phyloP scores from a whole-genome alignment of 2,113 vertebrate species.

The Regulus satrapa region DNA sequence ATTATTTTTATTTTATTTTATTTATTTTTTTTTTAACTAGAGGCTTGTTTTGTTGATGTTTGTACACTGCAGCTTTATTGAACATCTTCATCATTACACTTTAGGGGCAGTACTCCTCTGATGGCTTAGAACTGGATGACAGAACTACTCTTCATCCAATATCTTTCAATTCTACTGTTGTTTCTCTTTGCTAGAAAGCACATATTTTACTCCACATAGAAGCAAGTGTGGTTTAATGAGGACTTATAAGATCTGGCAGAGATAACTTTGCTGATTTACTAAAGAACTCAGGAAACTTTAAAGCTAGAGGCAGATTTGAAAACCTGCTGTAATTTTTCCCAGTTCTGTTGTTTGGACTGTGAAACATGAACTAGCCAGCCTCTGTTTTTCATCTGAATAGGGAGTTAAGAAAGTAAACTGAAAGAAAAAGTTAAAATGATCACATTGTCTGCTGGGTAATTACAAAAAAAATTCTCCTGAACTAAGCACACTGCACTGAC shows the following conservation, averaged over 20 bases:
- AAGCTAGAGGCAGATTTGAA: background rate
- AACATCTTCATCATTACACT: background rate
- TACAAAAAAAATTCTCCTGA: background rate
- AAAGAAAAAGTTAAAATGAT: background rate
- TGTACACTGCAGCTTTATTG: background rate
- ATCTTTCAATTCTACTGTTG: background rate
- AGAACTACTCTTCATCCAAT: background rate
- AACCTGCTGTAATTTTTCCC: background rate
- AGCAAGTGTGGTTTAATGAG: background rate
- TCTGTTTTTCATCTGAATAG: background rate
- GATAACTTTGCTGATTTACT: background rate
- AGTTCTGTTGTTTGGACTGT: background rate
- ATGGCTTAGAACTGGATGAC: background rate
- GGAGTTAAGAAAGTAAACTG: background rate
- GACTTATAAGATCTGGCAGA: background rate
- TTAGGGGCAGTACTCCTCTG: background rate
- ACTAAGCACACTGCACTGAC: background rate
- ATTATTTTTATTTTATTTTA: too few relatives aligned
- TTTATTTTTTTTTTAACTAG: background rate
- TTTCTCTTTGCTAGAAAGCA: background rate
- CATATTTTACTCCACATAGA: background rate
- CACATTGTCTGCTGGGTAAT: background rate
- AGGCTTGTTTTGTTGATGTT: background rate
- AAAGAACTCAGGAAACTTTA: background rate
- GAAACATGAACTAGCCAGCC: background rate